Evolutionary conservation across 2,888 invertebrate species (phyloP).

Genomic region (Meganola albula): DNA sequence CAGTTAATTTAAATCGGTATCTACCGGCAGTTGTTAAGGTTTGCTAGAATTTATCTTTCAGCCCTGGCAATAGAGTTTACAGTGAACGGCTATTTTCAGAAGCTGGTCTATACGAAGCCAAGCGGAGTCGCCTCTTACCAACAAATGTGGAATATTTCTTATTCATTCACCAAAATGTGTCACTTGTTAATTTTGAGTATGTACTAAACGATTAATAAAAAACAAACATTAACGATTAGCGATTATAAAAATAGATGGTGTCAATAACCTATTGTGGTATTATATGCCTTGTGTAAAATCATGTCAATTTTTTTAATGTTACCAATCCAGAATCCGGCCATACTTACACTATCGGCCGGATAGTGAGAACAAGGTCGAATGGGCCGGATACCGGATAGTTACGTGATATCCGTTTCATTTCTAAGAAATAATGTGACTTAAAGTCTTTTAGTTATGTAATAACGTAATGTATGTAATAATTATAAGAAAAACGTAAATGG

Average conservation of each 20-base stretch:
- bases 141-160: slow-evolving; percentile 14
- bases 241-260: slow-evolving; percentile 1
- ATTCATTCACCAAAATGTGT: slow-evolving; percentile 19
- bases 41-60: slow-evolving; percentile 17
- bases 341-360: too few relatives aligned
- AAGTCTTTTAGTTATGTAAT: too few relatives aligned
- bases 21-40: slow-evolving; percentile 14
- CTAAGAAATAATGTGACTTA: too few relatives aligned
- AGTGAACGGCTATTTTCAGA: slow-evolving; percentile 21
- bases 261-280: too few relatives aligned
- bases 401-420: too few relatives aligned
- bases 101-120: slow-evolving; percentile 20
- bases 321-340: too few relatives aligned
- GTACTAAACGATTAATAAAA: slow-evolving; percentile 5
- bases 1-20: slow-evolving; percentile 14
- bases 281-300: too few relatives aligned
- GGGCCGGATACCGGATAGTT: too few relatives aligned
- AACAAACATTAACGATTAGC: slow-evolving; percentile 1
- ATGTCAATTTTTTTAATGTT: too few relatives aligned
- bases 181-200: slow-evolving; percentile 17
- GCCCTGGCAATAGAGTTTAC: slow-evolving; percentile 18
- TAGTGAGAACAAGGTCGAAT: too few relatives aligned
- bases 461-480: too few relatives aligned
- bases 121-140: slow-evolving; percentile 16
- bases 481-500: too few relatives aligned